Base-by-base conservation (phyloP, 1,140 invertebrate species). In the Caligus rogercresseyi region DNA sequence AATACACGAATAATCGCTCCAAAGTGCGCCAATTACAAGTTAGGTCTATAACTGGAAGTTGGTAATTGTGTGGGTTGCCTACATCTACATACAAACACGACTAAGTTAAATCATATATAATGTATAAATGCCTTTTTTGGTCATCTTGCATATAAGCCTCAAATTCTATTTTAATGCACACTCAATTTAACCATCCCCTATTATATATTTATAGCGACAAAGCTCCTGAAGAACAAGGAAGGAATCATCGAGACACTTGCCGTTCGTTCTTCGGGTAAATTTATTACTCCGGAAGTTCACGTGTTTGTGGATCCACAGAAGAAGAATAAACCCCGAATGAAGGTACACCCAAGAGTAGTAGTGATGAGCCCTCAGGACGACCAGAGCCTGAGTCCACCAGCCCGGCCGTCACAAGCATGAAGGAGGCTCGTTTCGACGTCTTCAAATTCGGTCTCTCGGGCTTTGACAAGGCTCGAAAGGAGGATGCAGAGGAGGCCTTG, bases 381-480 rank as follows among this genome's bases (percentile, higher is more conserved):
- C 7, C 7, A 43, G n/a, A 43, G n/a, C 31, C 31, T 11, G n/a
- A 43, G 31, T 11, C 7, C 31, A 43, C 7, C 31, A n/a, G n/a
- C n/a, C n/a, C n/a, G n/a, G n/a, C n/a, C n/a, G n/a, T n/a, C n/a
- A n/a, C n/a, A 43, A 43, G 7, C 18, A 60, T 60, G 57, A 60
- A 60, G n/a, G 20, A 60, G 16, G 57, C 57, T 31, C 57, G 57
- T 26, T 60, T 60, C 43, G 57, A 63, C 15, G 61, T 63, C 15
- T 63, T 63, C 19, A 54, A 55, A 19, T 63, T 63, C 31, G 61
- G 61, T 2, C 15, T 63, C 13, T 2, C 4, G 1, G 61, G 52
- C 4, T 25, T 63, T n/a, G 51, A 56, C 11, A 55, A 25, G 25
- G 53, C 13, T 16, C n/a, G 25, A 13, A 16, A 25, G 21, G 52